A percentile compares a stretch with the other conserved stretches of the same genome.
Conservation (phyloP, 1,140 invertebrate species). For the Drosophila asahinai region DNA sequence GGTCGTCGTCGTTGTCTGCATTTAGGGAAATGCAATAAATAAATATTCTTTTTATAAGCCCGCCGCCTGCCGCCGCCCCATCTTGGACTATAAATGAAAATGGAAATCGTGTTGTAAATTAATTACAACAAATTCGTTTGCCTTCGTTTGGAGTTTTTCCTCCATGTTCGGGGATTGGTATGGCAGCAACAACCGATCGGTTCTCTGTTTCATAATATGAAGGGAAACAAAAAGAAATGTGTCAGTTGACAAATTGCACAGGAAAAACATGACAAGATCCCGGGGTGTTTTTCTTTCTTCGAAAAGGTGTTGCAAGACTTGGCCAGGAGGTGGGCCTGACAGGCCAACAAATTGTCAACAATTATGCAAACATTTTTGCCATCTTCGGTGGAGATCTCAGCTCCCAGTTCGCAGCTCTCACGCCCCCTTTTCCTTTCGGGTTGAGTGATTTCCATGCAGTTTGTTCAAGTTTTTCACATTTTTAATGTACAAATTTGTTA, state of each 20-base stretch:
- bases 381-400: conserved; percentile 23
- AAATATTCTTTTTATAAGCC: conserved; percentile 66
- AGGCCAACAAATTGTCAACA: conserved; percentile 78
- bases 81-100: conserved; percentile 53
- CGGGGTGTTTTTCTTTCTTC: conserved; percentile 46
- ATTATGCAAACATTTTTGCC: conserved; percentile 80
- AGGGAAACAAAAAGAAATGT: conserved; percentile 60
- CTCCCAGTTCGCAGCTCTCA: background rate
- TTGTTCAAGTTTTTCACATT: conserved; percentile 79
- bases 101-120: conserved; percentile 76
- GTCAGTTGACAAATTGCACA: conserved; percentile 84
- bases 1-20: conserved; percentile 21
- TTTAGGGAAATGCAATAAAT: conserved; percentile 67
- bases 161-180: background rate
- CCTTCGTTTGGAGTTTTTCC: conserved; percentile 15
- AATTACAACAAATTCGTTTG: conserved; percentile 78
- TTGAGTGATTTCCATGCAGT: conserved; percentile 81
- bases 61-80: background rate
- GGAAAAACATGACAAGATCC: conserved; percentile 82
- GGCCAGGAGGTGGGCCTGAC: conserved; percentile 35
- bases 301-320: conserved; percentile 79
- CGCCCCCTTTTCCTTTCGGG: conserved; percentile 18
- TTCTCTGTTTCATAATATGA: conserved; percentile 68
- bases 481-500: conserved; percentile 85
- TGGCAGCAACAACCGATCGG: conserved; percentile 14